Percentiles rank a stretch among this genome's conserved stretches.
Evolutionary conservation across 2,888 invertebrate genomes (phyloP).

Genomic region (Ochropacha duplaris): DNA sequence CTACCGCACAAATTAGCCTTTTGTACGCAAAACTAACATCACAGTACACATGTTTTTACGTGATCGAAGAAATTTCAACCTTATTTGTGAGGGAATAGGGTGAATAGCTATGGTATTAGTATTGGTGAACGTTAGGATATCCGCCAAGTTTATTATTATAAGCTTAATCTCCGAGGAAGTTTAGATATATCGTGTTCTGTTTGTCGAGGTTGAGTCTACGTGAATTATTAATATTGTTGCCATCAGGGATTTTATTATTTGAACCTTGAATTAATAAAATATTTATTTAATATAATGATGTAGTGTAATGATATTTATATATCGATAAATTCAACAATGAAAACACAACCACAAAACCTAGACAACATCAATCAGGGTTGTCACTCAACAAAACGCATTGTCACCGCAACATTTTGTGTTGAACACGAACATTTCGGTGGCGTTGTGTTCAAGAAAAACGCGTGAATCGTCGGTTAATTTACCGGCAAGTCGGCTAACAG

Average conservation of each 20-base stretch:
- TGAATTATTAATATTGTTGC: conserved; percentile 27
- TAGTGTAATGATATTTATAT: neutral
- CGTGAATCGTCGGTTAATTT: conserved; percentile 32
- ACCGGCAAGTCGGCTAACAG: conserved; percentile 23
- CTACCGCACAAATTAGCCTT: conserved; percentile 49
- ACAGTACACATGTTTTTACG: conserved; percentile 11
- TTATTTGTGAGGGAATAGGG: neutral
- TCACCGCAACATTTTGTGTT: conserved; percentile 4
- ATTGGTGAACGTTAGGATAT: conserved; percentile 26
- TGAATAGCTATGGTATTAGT: neutral
- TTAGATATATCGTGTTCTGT: conserved; percentile 35
- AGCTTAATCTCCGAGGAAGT: conserved; percentile 47
- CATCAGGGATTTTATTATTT: conserved; percentile 5
- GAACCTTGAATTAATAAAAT: neutral
- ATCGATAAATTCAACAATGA: neutral
- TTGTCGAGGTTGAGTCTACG: conserved; percentile 16
- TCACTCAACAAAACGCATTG: conserved; percentile 1
- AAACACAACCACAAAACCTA: neutral
- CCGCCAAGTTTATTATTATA: conserved; percentile 40
- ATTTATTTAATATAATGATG: neutral
- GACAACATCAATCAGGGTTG: conserved; percentile 2
- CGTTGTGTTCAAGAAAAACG: conserved; percentile 4
- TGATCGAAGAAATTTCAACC: neutral
- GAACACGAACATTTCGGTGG: neutral
- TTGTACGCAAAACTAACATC: conserved; percentile 56